phyloP scores from a whole-genome alignment of 2,113 vertebrate genomes.

The Xyrauchen texanus region DNA sequence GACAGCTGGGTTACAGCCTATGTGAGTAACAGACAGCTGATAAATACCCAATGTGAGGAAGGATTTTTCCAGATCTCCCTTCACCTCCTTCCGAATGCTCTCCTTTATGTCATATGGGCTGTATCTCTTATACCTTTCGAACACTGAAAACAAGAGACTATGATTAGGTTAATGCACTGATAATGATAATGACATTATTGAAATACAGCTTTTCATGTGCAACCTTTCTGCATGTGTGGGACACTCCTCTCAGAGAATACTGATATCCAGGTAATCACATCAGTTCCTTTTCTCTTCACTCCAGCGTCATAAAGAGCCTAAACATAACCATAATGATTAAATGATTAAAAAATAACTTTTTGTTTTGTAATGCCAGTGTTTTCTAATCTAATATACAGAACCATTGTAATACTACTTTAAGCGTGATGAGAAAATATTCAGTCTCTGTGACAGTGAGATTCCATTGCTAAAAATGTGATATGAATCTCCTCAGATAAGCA shows the following conservation, averaged over 20 bases:
- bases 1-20: no score
- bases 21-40: background rate
- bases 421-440: no score
- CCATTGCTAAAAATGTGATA: no score
- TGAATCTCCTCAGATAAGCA: no score
- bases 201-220: background rate
- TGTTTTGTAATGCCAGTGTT: no score
- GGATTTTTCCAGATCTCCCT: slow-evolving; percentile 89
- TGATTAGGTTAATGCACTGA: background rate
- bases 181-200: background rate
- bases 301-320: slow-evolving; percentile 87
- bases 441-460: no score
- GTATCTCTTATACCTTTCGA: slow-evolving; percentile 92
- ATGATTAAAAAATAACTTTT: no score
- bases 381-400: no score
- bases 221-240: slow-evolving; percentile 91
- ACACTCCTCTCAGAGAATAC: slow-evolving; percentile 91
- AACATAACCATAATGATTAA: background rate
- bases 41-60: slow-evolving; percentile 87
- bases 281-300: slow-evolving; percentile 89
- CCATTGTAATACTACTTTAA: no score
- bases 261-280: slow-evolving; percentile 91
- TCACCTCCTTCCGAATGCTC: slow-evolving; percentile 92
- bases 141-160: slow-evolving; percentile 72
- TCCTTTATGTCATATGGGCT: slow-evolving; percentile 96